Base-by-base conservation (phyloP, 2,113 vertebrate genomes). In the Nerophis lumbriciformis region DNA sequence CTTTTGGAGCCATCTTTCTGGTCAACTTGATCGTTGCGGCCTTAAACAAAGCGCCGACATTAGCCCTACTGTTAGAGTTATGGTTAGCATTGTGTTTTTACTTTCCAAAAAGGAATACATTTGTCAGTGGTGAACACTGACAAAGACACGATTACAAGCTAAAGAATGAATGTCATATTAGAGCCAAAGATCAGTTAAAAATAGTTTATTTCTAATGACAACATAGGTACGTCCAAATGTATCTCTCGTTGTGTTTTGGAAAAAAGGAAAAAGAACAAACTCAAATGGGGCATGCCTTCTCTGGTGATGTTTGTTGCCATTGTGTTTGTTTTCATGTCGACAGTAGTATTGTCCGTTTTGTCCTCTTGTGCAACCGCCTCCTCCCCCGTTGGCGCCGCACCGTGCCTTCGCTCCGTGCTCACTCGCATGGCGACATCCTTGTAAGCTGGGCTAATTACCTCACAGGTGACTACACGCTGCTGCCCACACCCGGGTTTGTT, bases 381-480 rank as follows among this genome's bases (percentile, higher is more conserved):
- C 68, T 56, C 63, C 61, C 53, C 21, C 8, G 2, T 74, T 64
- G 68, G 60, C 77, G 55, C 63, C 13, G 48, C 61, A 63, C 58
- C 61, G 28, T 57, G 21, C 53, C 39, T 66, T 64, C 59, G 39
- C 12, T 73, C 61, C 50, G 62, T 64, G 53, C 14, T 54, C 51
- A 35, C 48, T 69, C 62, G 57, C 64, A 51, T 39, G 65, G 74
- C 5, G 64, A 21, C 47, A 9, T 77, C 64, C 51, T 51, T 60
- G 66, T 81, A 71, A 76, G 63, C 72, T 36, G 53, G 49, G 16
- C 54, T 77, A 64, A 79, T 79, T 54, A 63, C 69, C 47, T 73
- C 77, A 50, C 75, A 77, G 71, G 71, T 78, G 73, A 53, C 61
- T 48, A 42, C 64, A 14, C 58, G 59, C 53, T 47, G 59, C 52